Evolutionary conservation across 2,888 invertebrate genomes (phyloP), one percentile per base, ranked within the genome.

Genomic region (Caenorhabditis imperialis): DNA sequence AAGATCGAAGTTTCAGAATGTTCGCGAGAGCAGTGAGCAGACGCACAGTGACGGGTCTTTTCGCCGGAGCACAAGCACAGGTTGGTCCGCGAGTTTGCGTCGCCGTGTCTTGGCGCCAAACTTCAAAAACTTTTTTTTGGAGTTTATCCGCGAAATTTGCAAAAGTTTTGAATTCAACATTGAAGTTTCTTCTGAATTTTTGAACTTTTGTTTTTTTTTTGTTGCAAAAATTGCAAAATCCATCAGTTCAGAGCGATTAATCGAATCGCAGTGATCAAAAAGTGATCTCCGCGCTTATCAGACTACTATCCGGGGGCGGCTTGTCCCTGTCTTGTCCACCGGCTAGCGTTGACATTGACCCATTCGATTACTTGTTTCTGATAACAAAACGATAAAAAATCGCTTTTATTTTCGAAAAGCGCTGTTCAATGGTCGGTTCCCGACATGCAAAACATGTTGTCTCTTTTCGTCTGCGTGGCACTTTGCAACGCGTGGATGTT

Each of bases 21-120:
- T 47, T 63, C n/a, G 71, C 57, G 1, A 63, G 71, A 35, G 37
- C 62, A 23, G 33, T 57, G 12, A 51, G 44, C 44, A 55, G 57
- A 57, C 27, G 37, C 27, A 47, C 58, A 38, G 20, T 40, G 6
- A 23, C 42, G 12, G 40, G 42, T 18, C 16, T 67, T 10, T 40
- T 45, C n/a, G 58, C 38, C 7, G 44, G 45, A 53, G 54, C 42
- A 22, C 37, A 25, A 18, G 42, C 51, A 33, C 60, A 70, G 60
- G 63, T 63, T 58, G 50, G 62, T 63, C 40, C 48, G 57, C 53
- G 53, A 53, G 62, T 47, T 51, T 18, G 27, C 55, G 61, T 72
- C 16, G 14, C 10, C 14, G 30, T 50, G 30, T 33, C 30, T 50
- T 44, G 12, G 20, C 30, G 30, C 30, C 30, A 10, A 30, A 30